phyloP scores from a whole-genome alignment of 2,888 invertebrate genomes.

The Eupelmus urozonus region DNA sequence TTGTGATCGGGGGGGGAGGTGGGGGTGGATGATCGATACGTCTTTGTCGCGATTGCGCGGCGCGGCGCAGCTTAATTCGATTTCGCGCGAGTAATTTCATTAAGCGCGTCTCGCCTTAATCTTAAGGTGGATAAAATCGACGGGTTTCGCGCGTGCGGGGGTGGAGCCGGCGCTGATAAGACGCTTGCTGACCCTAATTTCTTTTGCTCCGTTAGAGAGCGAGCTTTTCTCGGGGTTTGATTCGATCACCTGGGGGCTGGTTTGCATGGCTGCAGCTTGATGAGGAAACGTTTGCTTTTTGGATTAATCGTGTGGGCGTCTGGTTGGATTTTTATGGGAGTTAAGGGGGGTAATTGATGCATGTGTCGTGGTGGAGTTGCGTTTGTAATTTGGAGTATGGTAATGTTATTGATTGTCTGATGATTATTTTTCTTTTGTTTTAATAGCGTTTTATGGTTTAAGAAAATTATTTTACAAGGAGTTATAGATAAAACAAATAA shows the following conservation, averaged over 20 bases:
- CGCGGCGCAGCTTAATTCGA: conserved; percentile 40
- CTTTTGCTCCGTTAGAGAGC: conserved; percentile 3
- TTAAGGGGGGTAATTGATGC: too few relatives aligned
- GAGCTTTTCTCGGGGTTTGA: neutral
- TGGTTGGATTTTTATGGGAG: too few relatives aligned
- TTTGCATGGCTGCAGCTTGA: neutral
- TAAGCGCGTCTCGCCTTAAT: conserved; percentile 39
- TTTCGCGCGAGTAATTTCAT: conserved; percentile 50
- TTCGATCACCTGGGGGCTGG: neutral
- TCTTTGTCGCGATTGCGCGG: conserved; percentile 14
- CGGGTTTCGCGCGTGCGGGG: conserved; percentile 24
- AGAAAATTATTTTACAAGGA: too few relatives aligned
- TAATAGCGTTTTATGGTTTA: too few relatives aligned
- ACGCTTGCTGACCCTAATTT: conserved; percentile 35
- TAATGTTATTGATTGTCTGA: too few relatives aligned
- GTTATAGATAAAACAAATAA: too few relatives aligned
- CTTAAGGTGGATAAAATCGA: conserved; percentile 41
- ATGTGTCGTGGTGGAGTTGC: too few relatives aligned
- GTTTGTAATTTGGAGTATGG: neutral
- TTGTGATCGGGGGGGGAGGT: neutral
- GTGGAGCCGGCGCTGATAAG: too few relatives aligned
- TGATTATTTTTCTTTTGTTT: too few relatives aligned
- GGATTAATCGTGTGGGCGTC: too few relatives aligned
- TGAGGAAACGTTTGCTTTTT: too few relatives aligned
- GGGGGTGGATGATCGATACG: conserved; percentile 46